Evolutionary conservation across 2,797 vertebrate genomes (phyloP).

Genomic region (Fratercula arctica): DNA sequence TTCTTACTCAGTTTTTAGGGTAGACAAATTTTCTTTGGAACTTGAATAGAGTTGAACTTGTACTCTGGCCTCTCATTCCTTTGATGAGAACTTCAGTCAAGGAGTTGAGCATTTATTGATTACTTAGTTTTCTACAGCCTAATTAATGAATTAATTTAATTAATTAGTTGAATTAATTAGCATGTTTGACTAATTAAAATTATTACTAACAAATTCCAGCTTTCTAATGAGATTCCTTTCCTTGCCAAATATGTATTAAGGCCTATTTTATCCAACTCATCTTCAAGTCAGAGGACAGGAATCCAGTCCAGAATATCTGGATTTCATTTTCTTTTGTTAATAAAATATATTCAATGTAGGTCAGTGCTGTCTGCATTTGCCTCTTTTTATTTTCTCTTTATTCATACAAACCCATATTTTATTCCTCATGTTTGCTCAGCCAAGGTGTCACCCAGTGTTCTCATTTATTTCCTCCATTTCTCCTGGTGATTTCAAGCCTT

Average conservation of each 20-base stretch:
- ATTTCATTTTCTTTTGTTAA: not conserved
- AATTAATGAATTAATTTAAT: constrained; percentile 17
- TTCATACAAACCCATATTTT: not conserved
- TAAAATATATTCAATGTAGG: not conserved
- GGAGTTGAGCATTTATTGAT: not conserved
- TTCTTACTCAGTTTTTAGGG: not conserved
- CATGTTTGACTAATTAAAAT: constrained; percentile 21
- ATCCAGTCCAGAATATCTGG: not conserved
- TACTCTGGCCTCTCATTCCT: not conserved
- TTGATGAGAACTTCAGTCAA: not conserved
- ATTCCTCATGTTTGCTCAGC: not conserved
- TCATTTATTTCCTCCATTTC: constrained; percentile 19
- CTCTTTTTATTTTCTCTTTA: constrained; percentile 21
- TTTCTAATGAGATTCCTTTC: not conserved
- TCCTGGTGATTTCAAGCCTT: not conserved
- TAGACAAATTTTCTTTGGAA: not conserved
- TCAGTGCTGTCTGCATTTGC: not conserved
- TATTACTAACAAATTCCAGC: not conserved
- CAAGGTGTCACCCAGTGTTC: not conserved
- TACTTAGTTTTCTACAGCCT: not conserved
- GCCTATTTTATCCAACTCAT: not conserved
- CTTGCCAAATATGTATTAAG: constrained; percentile 7
- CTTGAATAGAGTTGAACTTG: not conserved
- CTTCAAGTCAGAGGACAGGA: not conserved
- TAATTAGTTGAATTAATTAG: constrained; percentile 1